Conservation (phyloP, 1,140 invertebrate species). For the Hycleus phaleratus region DNA sequence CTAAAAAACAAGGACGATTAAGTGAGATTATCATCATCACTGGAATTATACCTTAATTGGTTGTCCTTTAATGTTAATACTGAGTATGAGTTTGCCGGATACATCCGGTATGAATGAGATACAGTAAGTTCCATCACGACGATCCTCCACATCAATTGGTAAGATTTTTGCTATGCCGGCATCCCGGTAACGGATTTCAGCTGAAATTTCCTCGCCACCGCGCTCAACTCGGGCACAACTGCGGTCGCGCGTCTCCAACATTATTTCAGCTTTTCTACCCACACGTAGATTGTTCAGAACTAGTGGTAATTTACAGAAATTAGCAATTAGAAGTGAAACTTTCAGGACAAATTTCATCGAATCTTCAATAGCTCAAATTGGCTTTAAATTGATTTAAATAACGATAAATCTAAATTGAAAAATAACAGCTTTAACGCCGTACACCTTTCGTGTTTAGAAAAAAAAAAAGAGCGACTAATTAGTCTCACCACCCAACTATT, state of each 20-base stretch:
- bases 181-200: conserved; percentile 42
- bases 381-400: too few species aligned
- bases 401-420: too few species aligned
- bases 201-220: conserved; percentile 44
- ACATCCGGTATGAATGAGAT: conserved; percentile 51
- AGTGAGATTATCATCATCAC: neutral
- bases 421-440: too few species aligned
- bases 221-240: conserved; percentile 46
- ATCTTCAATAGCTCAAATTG: neutral
- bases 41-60: conserved; percentile 48
- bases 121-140: conserved; percentile 52
- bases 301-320: conserved; percentile 2
- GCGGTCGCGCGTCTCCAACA: conserved; percentile 47
- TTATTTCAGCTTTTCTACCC: conserved; percentile 43
- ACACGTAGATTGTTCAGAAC: conserved; percentile 41
- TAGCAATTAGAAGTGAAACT: neutral
- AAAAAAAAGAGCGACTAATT: too few species aligned
- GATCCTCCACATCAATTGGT: conserved; percentile 48
- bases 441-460: too few species aligned
- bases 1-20: conserved; percentile 29
- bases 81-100: conserved; percentile 51
- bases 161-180: conserved; percentile 43
- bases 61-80: conserved; percentile 52
- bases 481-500: too few species aligned
- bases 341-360: neutral